Evolutionary conservation across 1,140 invertebrate genomes (phyloP).

Genomic region (Drosophila orosa): DNA sequence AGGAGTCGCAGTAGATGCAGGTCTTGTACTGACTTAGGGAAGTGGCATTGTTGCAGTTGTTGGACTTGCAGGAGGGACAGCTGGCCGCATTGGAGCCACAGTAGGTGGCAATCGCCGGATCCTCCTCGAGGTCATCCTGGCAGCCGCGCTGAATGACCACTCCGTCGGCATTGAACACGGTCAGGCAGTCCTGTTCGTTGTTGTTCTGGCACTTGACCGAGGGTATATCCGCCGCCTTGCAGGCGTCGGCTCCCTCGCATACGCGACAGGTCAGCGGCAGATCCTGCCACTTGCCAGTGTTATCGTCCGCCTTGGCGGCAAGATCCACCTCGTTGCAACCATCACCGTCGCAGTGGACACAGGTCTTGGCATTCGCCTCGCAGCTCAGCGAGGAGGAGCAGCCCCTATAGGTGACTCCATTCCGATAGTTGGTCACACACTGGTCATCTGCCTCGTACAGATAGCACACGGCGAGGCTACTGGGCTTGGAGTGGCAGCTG

Average conservation of each 20-base stretch:
- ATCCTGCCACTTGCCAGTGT: slow-evolving; percentile 78
- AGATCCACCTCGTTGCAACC: slow-evolving; percentile 72
- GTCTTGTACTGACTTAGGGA: slow-evolving; percentile 43
- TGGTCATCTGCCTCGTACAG: slow-evolving; percentile 48
- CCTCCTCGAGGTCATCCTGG: slow-evolving; percentile 51
- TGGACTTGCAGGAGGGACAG: slow-evolving; percentile 76
- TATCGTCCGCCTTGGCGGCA: slow-evolving; percentile 54
- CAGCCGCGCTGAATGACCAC: slow-evolving; percentile 65
- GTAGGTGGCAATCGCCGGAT: slow-evolving; percentile 18
- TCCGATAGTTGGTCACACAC: slow-evolving; percentile 67
- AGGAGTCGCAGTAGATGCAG: slow-evolving; percentile 75
- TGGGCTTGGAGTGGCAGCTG: slow-evolving; percentile 51
- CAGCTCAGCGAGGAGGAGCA: slow-evolving; percentile 67
- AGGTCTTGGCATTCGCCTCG: slow-evolving; percentile 57
- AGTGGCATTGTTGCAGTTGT: slow-evolving; percentile 71
- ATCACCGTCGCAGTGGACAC: slow-evolving; percentile 59
- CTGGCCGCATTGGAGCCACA: slow-evolving; percentile 45
- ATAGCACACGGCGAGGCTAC: slow-evolving; percentile 62
- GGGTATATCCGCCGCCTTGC: slow-evolving; percentile 27
- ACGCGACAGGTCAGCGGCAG: slow-evolving; percentile 65
- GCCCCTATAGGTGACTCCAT: slow-evolving; percentile 63
- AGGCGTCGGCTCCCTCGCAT: slow-evolving; percentile 42
- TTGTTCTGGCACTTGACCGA: slow-evolving; percentile 49
- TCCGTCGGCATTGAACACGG: slow-evolving; percentile 56
- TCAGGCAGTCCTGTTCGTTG: slow-evolving; percentile 79